A percentile compares a stretch with the other conserved stretches of the same genome.
phyloP scores from a whole-genome alignment of 2,797 vertebrate genomes.

The Garrulus glandarius region DNA sequence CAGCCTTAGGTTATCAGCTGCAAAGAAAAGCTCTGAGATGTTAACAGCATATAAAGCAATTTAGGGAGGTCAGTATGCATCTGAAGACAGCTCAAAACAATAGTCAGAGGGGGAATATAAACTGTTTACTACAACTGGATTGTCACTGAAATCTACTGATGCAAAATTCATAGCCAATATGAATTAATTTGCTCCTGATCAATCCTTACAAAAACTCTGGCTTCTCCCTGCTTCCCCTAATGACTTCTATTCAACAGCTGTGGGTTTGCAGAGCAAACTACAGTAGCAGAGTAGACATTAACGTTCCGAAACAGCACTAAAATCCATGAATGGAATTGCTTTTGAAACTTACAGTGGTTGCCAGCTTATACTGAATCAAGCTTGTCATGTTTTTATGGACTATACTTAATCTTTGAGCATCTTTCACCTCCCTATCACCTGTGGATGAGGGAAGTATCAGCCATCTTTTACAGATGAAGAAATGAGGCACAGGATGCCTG shows the following conservation, averaged over 20 bases:
- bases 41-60: background rate
- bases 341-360: background rate
- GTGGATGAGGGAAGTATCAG: background rate
- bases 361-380: background rate
- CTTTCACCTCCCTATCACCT: background rate
- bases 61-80: background rate
- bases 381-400: background rate
- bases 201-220: background rate
- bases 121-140: background rate
- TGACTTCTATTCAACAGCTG: background rate
- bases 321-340: background rate
- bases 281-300: background rate
- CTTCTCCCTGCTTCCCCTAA: background rate
- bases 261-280: conserved; percentile 1
- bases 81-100: background rate
- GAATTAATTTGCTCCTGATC: conserved; percentile 25
- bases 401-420: background rate
- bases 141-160: background rate
- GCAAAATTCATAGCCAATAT: background rate
- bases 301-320: background rate
- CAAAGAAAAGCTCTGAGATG: background rate
- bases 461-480: background rate
- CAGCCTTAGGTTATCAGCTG: background rate
- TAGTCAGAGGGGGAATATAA: background rate
- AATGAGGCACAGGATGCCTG: background rate